Conservation (phyloP, 2,888 invertebrate genomes). For the Diarsia brunnea region DNA sequence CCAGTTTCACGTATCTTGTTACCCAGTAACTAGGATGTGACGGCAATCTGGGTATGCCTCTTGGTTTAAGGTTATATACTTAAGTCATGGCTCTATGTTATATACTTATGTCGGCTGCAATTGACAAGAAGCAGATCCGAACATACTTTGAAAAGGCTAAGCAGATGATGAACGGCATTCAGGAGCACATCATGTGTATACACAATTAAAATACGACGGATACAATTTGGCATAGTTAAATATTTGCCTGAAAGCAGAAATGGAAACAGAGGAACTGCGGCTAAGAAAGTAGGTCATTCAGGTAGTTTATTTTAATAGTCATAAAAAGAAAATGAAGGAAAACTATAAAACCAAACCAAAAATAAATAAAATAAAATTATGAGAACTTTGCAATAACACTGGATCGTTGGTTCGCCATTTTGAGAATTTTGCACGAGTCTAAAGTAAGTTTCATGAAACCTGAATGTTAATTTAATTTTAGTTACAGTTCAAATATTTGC, state of each 20-base stretch:
- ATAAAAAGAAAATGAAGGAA: neutral
- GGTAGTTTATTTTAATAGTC: neutral
- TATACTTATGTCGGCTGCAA: neutral
- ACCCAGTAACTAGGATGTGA: neutral
- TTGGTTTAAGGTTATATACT: no score
- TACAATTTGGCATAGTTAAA: neutral
- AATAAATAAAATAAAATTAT: neutral
- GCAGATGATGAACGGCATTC: neutral
- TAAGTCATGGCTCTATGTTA: no score
- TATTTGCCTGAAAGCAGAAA: neutral
- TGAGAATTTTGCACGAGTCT: neutral
- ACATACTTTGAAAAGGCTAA: neutral
- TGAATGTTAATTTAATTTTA: conserved; percentile 15
- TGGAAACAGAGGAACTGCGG: neutral
- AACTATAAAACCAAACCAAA: neutral
- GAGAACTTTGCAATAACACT: neutral
- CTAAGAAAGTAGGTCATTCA: neutral
- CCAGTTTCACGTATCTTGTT: neutral
- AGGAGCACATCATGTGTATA: neutral
- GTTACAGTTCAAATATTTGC: conserved; percentile 10
- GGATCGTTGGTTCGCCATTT: neutral
- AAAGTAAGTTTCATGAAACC: neutral
- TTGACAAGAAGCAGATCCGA: neutral
- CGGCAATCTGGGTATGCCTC: no score
- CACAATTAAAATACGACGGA: neutral